phyloP scores from a whole-genome alignment of 2,888 invertebrate genomes.

The Colostygia pectinataria region DNA sequence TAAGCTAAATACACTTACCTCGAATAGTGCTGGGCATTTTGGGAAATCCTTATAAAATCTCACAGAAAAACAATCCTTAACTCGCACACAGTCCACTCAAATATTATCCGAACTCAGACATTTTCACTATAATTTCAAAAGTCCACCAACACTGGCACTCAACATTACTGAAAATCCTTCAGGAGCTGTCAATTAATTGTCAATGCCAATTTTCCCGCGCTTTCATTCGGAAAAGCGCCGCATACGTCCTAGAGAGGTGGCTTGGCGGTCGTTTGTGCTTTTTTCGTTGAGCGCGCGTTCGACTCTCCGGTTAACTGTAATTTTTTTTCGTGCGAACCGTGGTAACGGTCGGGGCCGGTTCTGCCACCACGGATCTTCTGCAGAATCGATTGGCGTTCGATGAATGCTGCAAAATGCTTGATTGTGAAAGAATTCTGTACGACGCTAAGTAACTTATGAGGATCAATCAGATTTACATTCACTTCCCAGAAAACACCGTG shows the following conservation, averaged over 20 bases:
- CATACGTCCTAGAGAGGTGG: constrained; percentile 72
- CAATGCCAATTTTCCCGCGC: constrained; percentile 66
- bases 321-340: constrained; percentile 71
- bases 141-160: constrained; percentile 24
- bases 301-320: constrained; percentile 72
- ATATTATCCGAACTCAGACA: constrained; percentile 63
- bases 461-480: neutral
- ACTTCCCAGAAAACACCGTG: no score
- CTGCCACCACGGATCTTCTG: constrained; percentile 55
- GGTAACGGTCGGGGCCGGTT: constrained; percentile 75
- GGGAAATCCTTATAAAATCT: constrained; percentile 53
- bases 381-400: constrained; percentile 45
- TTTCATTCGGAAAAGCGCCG: constrained; percentile 47
- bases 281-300: constrained; percentile 68
- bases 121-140: constrained; percentile 45
- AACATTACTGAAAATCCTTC: constrained; percentile 10
- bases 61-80: constrained; percentile 48
- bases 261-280: constrained; percentile 68
- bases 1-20: constrained; percentile 71
- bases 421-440: constrained; percentile 12
- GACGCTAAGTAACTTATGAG: constrained; percentile 7
- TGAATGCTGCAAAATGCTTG: constrained; percentile 48
- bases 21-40: constrained; percentile 81
- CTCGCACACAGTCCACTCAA: constrained; percentile 45
- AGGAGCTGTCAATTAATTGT: constrained; percentile 45